phyloP scores from a whole-genome alignment of 2,888 invertebrate genomes.

The Exocentrus adspersus region DNA sequence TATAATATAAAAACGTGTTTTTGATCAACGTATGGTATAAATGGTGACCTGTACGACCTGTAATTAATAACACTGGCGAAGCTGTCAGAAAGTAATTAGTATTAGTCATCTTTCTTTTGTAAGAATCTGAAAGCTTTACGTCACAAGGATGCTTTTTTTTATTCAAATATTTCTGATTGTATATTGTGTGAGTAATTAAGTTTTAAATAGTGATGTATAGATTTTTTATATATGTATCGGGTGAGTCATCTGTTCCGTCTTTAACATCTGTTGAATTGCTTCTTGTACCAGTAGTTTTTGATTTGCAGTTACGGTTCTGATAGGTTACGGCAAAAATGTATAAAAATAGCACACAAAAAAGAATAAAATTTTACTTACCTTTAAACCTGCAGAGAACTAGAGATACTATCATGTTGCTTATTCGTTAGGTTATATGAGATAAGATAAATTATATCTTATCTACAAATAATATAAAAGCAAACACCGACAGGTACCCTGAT shows the following conservation, averaged over 20 bases:
- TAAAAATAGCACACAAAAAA: constrained; percentile 1
- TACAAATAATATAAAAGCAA: constrained; percentile 20
- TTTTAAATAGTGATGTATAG: too few species aligned
- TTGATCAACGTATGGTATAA: too few species aligned
- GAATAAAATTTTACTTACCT: constrained; percentile 31
- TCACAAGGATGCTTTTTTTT: too few species aligned
- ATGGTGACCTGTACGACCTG: neutral
- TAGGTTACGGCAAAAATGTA: neutral
- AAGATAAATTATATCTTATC: constrained; percentile 31
- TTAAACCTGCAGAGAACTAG: constrained; percentile 5
- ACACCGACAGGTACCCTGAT: constrained; percentile 29
- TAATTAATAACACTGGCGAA: neutral
- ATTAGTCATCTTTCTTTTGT: neutral
- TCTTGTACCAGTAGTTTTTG: too few species aligned
- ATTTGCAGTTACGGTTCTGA: too few species aligned
- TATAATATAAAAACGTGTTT: too few species aligned
- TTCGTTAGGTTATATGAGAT: constrained; percentile 21
- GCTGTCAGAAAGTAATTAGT: neutral
- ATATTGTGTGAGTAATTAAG: too few species aligned
- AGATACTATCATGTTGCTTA: neutral
- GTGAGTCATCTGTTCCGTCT: too few species aligned
- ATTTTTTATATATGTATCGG: too few species aligned
- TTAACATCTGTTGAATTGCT: too few species aligned
- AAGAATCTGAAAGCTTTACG: too few species aligned
- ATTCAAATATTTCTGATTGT: too few species aligned